Evolutionary conservation across 2,888 invertebrate genomes (phyloP), one percentile per base, ranked within the genome.

Genomic region (Nesidiocoris tenuis): DNA sequence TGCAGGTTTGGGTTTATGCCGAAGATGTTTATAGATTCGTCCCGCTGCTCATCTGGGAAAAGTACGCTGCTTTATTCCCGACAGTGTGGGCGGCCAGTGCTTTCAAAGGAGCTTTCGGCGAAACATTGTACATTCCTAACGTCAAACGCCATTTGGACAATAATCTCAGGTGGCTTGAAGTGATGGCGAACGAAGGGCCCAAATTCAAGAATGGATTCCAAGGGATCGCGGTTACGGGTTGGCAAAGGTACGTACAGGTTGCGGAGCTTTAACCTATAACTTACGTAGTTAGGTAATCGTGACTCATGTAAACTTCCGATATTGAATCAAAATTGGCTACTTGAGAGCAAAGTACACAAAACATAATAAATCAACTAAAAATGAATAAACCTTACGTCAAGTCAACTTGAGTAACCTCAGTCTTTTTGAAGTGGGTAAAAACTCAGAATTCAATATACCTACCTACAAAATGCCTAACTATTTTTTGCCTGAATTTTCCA

Each of bases 101-200:
- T 0, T 92, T 88, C 82, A 92, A 92, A 83, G 92, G 90, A 0
- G 91, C 91, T 2, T 90, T 90, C 80, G 91, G 91, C 0, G 90
- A 91, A 82, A 89, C 89, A 1, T 81, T 90, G 63, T 87, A 88
- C 80, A 86, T 90, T 77, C 90, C 90, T 2, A 89, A 90, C 77
- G 86, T 89, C 17, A 86, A 87, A 79, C 85, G 89, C 64, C 91
- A 91, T 83, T 83, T 91, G 68, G 90, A 91, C 81, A 91, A 91
- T 81, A 90, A 90, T 81, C 83, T 90, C 77, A 85, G 89, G 67
- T 91, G 91, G 91, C 82, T 90, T 78, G 88, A 89, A 67, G 87
- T 89, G 1, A 92, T 90, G 85, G 84, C 85, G 0, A 86, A 86
- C 78, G 88, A 89, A 82, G 84, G 85, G 0, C 83, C 84, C 0